Evolutionary conservation across 1,140 invertebrate genomes (phyloP), one percentile per base, ranked within the genome.

Genomic region (Caenorhabditis tropicalis): DNA sequence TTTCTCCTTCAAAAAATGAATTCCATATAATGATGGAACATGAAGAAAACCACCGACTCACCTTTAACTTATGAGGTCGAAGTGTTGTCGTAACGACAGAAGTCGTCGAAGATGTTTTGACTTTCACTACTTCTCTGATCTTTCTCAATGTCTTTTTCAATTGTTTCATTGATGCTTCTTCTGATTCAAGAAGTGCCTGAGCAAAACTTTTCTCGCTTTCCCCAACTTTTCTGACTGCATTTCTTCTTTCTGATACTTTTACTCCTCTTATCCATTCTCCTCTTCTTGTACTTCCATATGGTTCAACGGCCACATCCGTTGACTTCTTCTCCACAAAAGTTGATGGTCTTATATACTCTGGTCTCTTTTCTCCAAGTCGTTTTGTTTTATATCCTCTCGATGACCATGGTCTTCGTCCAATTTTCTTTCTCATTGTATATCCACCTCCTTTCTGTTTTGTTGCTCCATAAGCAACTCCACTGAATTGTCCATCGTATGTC

Each of bases 101-200:
- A 0, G 36, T 24, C 43, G 65, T 24, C 10, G 65, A 74, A 46
- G 65, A 43, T 36, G 65, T 74, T n/a, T 74, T 74, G 7, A 39
- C 21, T 10, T 74, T 74, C 29, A 74, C 36, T 21, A 74, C 65
- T 39, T 74, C 65, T 43, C 65, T 74, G 6, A 74, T 74, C n/a
- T 74, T 12, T 24, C 65, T 74, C 65, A 74, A 43, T 27, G 65
- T 74, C 36, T 74, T 74, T 24, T 74, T 74, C n/a, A 74, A n/a
- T 15, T 74, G 65, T 24, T 24, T 74, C 36, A 74, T 74, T 1
- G 65, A 74, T 36, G 65, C 65, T 74, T 74, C 65, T 43, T 74
- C 65, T 43, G 65, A 74, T 27, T 74, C 65, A 7, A 74, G 5
- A 36, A 74, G 65, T 27, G 65, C 33, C 10, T 74, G 65, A 2